Percentiles rank a stretch among this genome's conserved stretches.
Conservation (phyloP, 2,797 vertebrate species). For the Cirrhinus molitorella region DNA sequence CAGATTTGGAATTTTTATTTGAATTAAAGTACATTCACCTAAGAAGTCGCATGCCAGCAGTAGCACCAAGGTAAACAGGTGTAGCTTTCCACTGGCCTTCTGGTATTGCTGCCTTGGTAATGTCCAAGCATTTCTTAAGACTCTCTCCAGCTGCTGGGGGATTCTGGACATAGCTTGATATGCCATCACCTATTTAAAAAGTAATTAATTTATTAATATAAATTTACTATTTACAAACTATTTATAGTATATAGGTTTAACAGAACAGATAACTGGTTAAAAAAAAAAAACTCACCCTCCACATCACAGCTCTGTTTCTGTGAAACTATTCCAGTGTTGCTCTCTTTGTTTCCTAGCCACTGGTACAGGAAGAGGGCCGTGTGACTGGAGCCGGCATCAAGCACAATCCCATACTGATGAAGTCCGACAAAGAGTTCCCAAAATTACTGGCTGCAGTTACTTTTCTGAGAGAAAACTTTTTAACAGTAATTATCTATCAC, state of each 20-base stretch:
- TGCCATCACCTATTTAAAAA: constrained; percentile 78
- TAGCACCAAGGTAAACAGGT: constrained; percentile 85
- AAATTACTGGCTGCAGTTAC: not conserved
- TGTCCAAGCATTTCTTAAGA: constrained; percentile 76
- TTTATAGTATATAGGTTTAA: too few relatives aligned
- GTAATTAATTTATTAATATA: too few relatives aligned
- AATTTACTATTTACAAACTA: too few relatives aligned
- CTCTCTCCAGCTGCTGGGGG: constrained; percentile 76
- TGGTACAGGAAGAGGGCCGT: constrained; percentile 85
- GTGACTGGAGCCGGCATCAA: constrained; percentile 88
- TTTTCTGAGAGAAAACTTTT: not conserved
- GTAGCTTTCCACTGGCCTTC: constrained; percentile 67
- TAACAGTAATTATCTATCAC: not conserved
- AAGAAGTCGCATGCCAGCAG: constrained; percentile 87
- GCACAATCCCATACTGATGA: constrained; percentile 84
- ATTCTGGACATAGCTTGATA: constrained; percentile 82
- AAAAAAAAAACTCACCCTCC: constrained; percentile 51
- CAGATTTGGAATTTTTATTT: too few relatives aligned
- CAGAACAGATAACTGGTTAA: too few relatives aligned
- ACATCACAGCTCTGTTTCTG: constrained; percentile 74
- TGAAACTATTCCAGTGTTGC: constrained; percentile 84
- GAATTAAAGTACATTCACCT: constrained; percentile 55
- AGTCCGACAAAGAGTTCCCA: constrained; percentile 30
- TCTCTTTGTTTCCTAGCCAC: constrained; percentile 85
- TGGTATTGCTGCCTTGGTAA: constrained; percentile 75